Base-by-base conservation (phyloP, 2,888 invertebrate genomes). In the Iselma pallidipennis region DNA sequence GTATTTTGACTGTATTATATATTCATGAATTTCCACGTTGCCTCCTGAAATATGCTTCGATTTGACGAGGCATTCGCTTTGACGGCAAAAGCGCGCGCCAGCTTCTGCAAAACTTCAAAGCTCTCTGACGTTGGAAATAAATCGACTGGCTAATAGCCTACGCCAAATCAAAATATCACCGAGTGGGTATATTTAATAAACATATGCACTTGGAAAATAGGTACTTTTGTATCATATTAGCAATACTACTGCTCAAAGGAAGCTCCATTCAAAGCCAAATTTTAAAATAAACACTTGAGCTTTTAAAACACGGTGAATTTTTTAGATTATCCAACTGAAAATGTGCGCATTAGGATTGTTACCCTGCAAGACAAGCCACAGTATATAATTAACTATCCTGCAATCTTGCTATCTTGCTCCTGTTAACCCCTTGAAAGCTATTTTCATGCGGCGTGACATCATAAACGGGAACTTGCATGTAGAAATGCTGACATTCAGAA, bases 381-480 rank as follows among this genome's bases (percentile, higher is more conserved):
- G 42, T 37, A n/a, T 54, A 55, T 9, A 9, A 48, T n/a, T n/a
- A n/a, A n/a, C n/a, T n/a, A n/a, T n/a, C 9, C 63, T 66, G 65
- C 63, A 63, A 62, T 65, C 63, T 59, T 60, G 67, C 69, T 67
- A n/a, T 69, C 62, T 66, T 65, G 58, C 63, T 66, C 59, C 61
- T 63, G 64, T 63, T n/a, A 61, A 61, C 61, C 65, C 61, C 65
- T 57, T 59, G 66, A 61, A 66, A 70, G 65, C 66, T 63, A 66
- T 69, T 68, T 65, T 64, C 60, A 54, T 63, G 63, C 58, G 55
- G 62, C 59, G 57, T 70, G 65, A 67, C 67, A 68, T 67, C 67
- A 67, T 67, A 69, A 70, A 61, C 65, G 63, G 31, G 59, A 61
- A 62, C 58, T 59, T 64, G 59, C 63, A 63, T 62, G 66, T 55